Evolutionary conservation across 1,140 invertebrate genomes (phyloP).

Genomic region (Heliconius himera): DNA sequence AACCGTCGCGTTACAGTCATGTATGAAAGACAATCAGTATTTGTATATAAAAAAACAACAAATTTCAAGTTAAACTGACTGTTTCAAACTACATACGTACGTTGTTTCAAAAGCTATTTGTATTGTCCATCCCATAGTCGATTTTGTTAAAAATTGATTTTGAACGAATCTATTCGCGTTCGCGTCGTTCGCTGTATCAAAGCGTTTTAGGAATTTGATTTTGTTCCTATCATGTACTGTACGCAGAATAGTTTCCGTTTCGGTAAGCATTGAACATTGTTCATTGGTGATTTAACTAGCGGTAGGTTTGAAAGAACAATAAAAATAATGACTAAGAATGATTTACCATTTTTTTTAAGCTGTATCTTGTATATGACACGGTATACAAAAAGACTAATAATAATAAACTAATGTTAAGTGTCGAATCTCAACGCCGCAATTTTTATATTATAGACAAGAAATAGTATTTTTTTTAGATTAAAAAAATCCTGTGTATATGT

Average conservation of each 20-base stretch:
- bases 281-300: not conserved
- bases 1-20: too few species aligned
- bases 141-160: constrained; percentile 13
- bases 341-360: too few species aligned
- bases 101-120: not conserved
- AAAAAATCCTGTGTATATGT: too few species aligned
- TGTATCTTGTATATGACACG: too few species aligned
- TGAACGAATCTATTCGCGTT: constrained; percentile 5
- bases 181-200: not conserved
- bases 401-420: too few species aligned
- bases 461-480: too few species aligned
- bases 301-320: not conserved
- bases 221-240: constrained; percentile 10
- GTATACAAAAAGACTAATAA: too few species aligned
- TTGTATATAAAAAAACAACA: not conserved
- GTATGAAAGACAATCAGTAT: too few species aligned
- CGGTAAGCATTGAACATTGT: constrained; percentile 3
- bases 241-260: not conserved
- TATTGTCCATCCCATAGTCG: not conserved
- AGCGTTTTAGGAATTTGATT: constrained; percentile 11
- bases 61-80: not conserved
- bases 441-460: too few species aligned
- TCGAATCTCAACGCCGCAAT: too few species aligned
- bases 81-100: not conserved
- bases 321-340: too few species aligned